Evolutionary conservation across 2,888 invertebrate genomes (phyloP).

Genomic region (Anoplius nigerrimus): DNA sequence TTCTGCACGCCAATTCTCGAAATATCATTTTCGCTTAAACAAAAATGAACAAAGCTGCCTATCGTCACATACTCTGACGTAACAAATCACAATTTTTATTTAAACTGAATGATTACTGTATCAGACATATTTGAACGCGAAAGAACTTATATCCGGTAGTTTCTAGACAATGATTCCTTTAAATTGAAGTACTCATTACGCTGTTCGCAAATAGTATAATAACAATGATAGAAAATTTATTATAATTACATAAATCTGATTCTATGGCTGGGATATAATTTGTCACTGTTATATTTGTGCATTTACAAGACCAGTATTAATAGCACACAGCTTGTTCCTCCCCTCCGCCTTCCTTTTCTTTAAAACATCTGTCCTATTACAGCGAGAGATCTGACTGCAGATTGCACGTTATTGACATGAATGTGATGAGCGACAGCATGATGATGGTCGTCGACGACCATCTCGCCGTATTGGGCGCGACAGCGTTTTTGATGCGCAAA

Average conservation of each 20-base stretch:
- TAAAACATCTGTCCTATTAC: conserved; percentile 72
- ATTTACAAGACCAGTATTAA: neutral
- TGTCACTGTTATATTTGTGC: neutral
- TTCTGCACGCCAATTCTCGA: too few relatives aligned
- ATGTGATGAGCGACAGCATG: conserved; percentile 67
- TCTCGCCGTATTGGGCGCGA: conserved; percentile 69
- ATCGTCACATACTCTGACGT: too few relatives aligned
- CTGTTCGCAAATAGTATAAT: neutral
- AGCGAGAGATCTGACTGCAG: conserved; percentile 70
- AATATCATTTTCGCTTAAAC: too few relatives aligned
- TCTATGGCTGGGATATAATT: neutral
- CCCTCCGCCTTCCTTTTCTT: too few relatives aligned
- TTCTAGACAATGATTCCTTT: too few relatives aligned
- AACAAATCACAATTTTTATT: too few relatives aligned
- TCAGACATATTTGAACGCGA: too few relatives aligned
- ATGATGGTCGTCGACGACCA: conserved; percentile 68
- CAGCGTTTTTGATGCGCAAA: conserved; percentile 73
- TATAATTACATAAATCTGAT: neutral
- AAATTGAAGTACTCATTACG: too few relatives aligned
- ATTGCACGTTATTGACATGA: conserved; percentile 71
- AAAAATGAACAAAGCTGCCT: too few relatives aligned
- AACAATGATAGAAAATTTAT: neutral
- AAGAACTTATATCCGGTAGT: too few relatives aligned
- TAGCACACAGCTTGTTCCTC: neutral
- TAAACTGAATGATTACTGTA: too few relatives aligned